Conservation (phyloP, 2,113 vertebrate species). For the Paraplagusia blochii region DNA sequence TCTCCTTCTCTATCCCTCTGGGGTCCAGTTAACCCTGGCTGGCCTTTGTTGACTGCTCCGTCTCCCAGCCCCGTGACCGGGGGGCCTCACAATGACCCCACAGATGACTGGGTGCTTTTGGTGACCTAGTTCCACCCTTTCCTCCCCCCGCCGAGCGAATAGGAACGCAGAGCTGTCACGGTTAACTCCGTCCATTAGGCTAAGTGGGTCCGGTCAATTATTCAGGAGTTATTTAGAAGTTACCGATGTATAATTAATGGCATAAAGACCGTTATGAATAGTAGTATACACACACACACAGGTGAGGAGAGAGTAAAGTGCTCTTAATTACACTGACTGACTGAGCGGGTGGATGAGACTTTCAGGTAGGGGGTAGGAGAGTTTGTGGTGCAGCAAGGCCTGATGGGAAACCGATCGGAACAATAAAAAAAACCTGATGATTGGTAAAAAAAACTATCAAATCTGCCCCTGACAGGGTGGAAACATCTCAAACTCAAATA, state of each 20-base stretch:
- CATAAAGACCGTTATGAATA: constrained; percentile 51
- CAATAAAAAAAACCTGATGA: no score
- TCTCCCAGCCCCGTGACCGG: constrained; percentile 34
- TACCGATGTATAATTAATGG: constrained; percentile 67
- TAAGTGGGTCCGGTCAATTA: constrained; percentile 71
- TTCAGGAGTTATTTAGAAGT: constrained; percentile 58
- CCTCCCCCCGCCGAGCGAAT: constrained; percentile 17
- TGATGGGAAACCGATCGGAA: no score
- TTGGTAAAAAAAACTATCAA: no score
- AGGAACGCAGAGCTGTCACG: constrained; percentile 41
- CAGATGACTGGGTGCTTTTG: constrained; percentile 36
- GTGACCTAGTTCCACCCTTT: constrained; percentile 51
- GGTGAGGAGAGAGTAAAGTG: constrained; percentile 33
- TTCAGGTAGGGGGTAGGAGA: neutral
- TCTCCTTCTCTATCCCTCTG: constrained; percentile 32
- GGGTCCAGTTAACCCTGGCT: constrained; percentile 66
- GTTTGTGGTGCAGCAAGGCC: neutral
- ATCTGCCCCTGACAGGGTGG: no score
- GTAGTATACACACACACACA: constrained; percentile 45
- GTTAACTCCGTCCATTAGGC: constrained; percentile 74
- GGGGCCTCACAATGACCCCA: constrained; percentile 48
- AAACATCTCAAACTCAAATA: no score
- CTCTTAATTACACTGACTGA: constrained; percentile 19
- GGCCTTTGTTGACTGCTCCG: constrained; percentile 34
- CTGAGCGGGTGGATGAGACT: constrained; percentile 1